Percentiles rank a stretch among this genome's conserved stretches.
Conservation (phyloP, 2,797 vertebrate genomes). For the Pseudomugil tenellus region DNA sequence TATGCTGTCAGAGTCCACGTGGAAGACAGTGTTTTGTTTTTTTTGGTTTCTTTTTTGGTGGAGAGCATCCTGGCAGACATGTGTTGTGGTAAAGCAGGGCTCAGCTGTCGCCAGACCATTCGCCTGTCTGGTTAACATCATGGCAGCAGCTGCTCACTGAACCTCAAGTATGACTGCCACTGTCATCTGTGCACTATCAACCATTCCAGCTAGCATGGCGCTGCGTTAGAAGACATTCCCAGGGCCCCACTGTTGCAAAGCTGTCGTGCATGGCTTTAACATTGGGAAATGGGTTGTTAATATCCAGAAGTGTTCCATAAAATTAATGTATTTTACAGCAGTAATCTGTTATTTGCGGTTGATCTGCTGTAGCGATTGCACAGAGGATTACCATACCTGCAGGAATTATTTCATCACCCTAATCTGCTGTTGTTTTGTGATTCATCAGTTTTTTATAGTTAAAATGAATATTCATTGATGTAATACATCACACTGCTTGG, state of each 20-base stretch:
- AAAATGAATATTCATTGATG: slow-evolving; percentile 54
- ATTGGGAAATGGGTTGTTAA: slow-evolving; percentile 63
- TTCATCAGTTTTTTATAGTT: slow-evolving; percentile 45
- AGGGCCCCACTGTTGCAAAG: slow-evolving; percentile 12
- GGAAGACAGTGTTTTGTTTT: slow-evolving; percentile 7
- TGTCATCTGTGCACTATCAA: slow-evolving; percentile 46
- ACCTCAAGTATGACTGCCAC: slow-evolving; percentile 50
- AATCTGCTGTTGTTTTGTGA: slow-evolving; percentile 60
- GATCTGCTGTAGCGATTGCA: slow-evolving; percentile 55
- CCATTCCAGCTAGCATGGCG: slow-evolving; percentile 34
- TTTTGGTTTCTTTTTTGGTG: neutral
- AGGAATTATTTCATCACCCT: slow-evolving; percentile 70
- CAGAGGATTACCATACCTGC: slow-evolving; percentile 72
- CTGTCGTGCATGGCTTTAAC: slow-evolving; percentile 43
- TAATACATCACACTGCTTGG: slow-evolving; percentile 49
- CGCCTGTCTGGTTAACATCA: slow-evolving; percentile 71
- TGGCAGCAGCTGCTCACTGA: slow-evolving; percentile 77
- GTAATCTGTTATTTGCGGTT: slow-evolving; percentile 66
- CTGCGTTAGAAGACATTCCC: slow-evolving; percentile 19
- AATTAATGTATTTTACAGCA: slow-evolving; percentile 55
- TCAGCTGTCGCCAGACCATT: slow-evolving; percentile 73
- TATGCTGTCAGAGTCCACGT: slow-evolving; percentile 7
- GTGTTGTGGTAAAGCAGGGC: slow-evolving; percentile 59
- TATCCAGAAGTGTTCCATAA: slow-evolving; percentile 65
- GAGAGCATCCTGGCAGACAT: slow-evolving; percentile 55